These are phyloP conservation scores for Morinoia aosen DNA, from an alignment of 2,888 invertebrate genomes.

Conservation along the genomic window DNA sequence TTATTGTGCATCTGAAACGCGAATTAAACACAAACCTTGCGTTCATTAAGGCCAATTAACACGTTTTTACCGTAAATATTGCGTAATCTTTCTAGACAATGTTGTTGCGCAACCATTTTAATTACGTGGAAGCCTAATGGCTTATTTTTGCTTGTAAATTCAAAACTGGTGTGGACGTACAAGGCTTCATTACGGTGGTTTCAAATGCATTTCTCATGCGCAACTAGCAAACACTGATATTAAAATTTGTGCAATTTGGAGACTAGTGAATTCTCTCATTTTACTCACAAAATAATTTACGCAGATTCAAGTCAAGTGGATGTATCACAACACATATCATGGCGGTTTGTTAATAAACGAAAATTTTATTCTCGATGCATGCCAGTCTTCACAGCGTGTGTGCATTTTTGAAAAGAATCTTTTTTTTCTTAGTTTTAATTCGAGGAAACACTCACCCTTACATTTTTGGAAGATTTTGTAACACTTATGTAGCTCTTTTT, in stretches of 20 bases:
- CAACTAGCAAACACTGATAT: not conserved
- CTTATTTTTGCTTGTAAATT: not conserved
- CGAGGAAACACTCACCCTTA: too few species aligned
- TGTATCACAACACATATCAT: not conserved
- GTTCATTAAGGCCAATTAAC: not conserved
- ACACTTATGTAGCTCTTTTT: too few species aligned
- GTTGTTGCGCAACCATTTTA: not conserved
- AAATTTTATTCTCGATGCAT: too few species aligned
- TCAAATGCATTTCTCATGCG: not conserved
- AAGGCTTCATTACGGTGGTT: not conserved
- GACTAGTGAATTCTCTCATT: not conserved
- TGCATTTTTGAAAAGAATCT: too few species aligned
- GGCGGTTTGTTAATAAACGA: not conserved
- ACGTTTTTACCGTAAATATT: not conserved
- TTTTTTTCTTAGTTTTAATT: too few species aligned
- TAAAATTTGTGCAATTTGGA: not conserved
- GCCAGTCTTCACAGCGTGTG: too few species aligned
- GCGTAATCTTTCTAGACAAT: not conserved
- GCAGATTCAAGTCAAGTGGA: not conserved
- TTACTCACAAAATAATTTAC: not conserved
- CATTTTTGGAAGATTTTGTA: too few species aligned
- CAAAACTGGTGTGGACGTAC: not conserved
- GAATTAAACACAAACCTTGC: not conserved
- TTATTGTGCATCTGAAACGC: not conserved
- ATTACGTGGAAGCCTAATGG: not conserved